phyloP scores from a whole-genome alignment of 2,113 vertebrate species.

The Neolamprologus devosi region DNA sequence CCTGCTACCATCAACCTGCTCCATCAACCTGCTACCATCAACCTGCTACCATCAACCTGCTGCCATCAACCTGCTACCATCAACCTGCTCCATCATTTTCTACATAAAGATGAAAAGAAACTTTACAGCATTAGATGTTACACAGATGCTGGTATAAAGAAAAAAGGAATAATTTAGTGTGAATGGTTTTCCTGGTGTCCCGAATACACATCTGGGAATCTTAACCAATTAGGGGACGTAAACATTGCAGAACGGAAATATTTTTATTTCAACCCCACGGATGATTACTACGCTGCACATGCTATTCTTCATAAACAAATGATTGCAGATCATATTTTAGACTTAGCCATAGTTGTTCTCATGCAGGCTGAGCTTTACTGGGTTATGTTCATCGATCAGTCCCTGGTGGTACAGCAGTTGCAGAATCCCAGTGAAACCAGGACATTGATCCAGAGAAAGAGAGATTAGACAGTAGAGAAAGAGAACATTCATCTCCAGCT shows the following conservation, averaged over 20 bases:
- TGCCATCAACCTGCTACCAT: too few relatives aligned
- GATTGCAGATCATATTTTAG: neutral
- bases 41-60: too few relatives aligned
- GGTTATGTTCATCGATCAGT: constrained; percentile 27
- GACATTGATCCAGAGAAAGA: constrained; percentile 30
- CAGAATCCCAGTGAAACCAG: constrained; percentile 33
- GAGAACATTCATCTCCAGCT: constrained; percentile 55
- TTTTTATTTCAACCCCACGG: neutral
- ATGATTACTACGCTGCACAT: neutral
- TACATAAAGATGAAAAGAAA: neutral
- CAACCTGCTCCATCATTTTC: neutral
- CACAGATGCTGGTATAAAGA: neutral
- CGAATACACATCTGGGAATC: neutral
- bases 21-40: too few relatives aligned
- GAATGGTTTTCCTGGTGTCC: neutral
- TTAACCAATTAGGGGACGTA: neutral
- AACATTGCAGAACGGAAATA: neutral
- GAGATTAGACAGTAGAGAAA: constrained; percentile 47
- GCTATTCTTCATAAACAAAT: neutral
- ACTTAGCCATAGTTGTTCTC: neutral
- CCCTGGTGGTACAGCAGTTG: neutral
- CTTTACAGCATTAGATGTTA: neutral
- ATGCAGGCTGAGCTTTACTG: neutral
- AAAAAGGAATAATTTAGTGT: neutral
- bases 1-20: too few relatives aligned